Base-by-base conservation (phyloP, 53 echinoderm and acorn worm species). In the Astropecten irregularis region DNA sequence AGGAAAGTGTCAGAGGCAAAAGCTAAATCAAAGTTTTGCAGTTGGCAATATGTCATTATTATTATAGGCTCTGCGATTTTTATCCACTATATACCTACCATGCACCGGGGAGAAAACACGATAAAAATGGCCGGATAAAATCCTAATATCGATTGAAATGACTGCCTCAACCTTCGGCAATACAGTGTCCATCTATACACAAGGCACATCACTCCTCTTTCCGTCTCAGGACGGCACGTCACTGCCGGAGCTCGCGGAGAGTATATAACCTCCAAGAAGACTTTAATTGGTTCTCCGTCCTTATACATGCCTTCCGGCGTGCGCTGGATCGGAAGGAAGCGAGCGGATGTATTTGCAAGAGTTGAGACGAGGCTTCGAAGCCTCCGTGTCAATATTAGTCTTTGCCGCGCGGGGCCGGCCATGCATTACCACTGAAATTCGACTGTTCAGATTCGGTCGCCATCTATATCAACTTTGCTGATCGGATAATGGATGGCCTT, bases 251-350 rank as follows among this genome's bases (percentile, higher is more conserved):
- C 1, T 16, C 3, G 29, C 1, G 21, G 31, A 21, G 28, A 14
- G 42, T 58, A 10, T 58, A 30, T 27, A 14, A 1, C 59, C 29
- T 9, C 59, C 6, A 58, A 50, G 35, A 50, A 34, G 35, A 49
- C 50, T n/a, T 71, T 71, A 49, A 71, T 51, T 35, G 49, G 71
- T 52, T 32, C 32, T 34, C 52, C 0, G 50, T 51, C 52, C 9
- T 28, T 58, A 3, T 74, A 56, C 47, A 27, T 9, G 52, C 34
- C 52, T 33, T 53, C 35, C 53, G 36, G 37, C 31, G 35, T 13
- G 25, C 20, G n/a, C n/a, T n/a, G n/a, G n/a, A n/a, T n/a, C n/a
- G n/a, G 56, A 50, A 55, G 58, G 40, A 56, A 56, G 31, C 37
- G 34, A 29, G 15, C n/a, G 0, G 52, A 22, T 53, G 53, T 53